Evolutionary conservation across 2,888 invertebrate genomes (phyloP).

Genomic region (Netelia fuscicornis): DNA sequence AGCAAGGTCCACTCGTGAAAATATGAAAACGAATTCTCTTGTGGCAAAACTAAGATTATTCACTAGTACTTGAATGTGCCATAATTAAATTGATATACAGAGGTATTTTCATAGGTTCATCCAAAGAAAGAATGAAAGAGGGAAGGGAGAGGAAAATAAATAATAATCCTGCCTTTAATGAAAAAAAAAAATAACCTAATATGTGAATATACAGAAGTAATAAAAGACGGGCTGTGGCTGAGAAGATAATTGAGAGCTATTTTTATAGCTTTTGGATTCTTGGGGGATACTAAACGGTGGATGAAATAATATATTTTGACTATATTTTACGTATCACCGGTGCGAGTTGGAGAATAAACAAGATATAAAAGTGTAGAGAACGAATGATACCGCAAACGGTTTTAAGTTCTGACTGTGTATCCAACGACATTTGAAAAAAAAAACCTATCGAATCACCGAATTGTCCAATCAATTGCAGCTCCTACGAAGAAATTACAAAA

Average conservation of each 20-base stretch:
- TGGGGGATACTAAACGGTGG: constrained; percentile 78
- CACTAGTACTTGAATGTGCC: constrained; percentile 74
- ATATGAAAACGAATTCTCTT: constrained; percentile 49
- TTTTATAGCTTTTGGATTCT: constrained; percentile 84
- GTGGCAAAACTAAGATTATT: constrained; percentile 64
- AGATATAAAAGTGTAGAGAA: constrained; percentile 56
- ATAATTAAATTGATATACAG: constrained; percentile 77
- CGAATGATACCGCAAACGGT: constrained; percentile 28
- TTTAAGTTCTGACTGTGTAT: constrained; percentile 58
- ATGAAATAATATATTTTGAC: constrained; percentile 84
- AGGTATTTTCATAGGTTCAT: constrained; percentile 82
- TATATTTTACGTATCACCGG: constrained; percentile 82
- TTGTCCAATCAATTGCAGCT: too few species aligned
- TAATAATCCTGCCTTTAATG: constrained; percentile 82
- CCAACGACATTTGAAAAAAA: constrained; percentile 19
- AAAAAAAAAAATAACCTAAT: constrained; percentile 76
- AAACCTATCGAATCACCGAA: too few species aligned
- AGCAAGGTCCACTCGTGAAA: constrained; percentile 47
- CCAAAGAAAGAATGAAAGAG: constrained; percentile 62
- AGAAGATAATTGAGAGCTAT: constrained; percentile 83
- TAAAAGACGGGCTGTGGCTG: constrained; percentile 83
- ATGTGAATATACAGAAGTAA: constrained; percentile 81
- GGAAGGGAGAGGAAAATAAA: constrained; percentile 41
- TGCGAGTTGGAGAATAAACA: constrained; percentile 73
- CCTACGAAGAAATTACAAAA: too few species aligned